Evolutionary conservation across 2,113 vertebrate species (phyloP), one percentile per base, ranked within the genome.

Genomic region (Podarcis muralis): DNA sequence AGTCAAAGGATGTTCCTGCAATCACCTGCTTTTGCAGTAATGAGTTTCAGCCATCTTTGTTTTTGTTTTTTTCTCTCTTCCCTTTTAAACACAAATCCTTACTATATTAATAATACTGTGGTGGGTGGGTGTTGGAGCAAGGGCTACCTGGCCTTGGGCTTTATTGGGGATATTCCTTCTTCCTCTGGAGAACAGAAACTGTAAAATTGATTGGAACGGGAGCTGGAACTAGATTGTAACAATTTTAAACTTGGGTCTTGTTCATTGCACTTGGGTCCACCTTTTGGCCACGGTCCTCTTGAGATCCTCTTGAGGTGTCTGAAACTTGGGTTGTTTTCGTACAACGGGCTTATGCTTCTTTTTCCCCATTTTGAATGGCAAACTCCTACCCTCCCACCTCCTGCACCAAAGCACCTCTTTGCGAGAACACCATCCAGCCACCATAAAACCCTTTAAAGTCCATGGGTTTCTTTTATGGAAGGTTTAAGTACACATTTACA

Each of bases 21-120:
- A 96, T 97, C 97, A 97, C 96, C 97, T 97, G 97, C 97, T 98
- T 97, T 97, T 97, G 97, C 97, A 97, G 97, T 97, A 97, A 96
- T 95, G 96, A 97, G 96, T 97, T 91, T 97, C 95, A 96, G 97
- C 96, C 97, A 96, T 97, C 94, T 97, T 93, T 94, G 93, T 93
- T 81, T 94, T 77, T 87, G n/a, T 87, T 86, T 92, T 5, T 72
- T 4, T 72, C 25, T 13, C 27, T 32, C 6, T 87, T 78, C 74
- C 59, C 81, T 93, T 68, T 96, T 95, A 95, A 95, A 97, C 94
- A 96, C 87, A 75, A 97, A 92, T 97, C 96, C 95, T 96, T 95
- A 94, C 95, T 95, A 95, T 96, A 92, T 94, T 96, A 93, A 94
- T 92, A 96, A 93, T 94, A 22, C 15, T 80, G 88, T 94, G 93